phyloP scores from a whole-genome alignment of 2,113 vertebrate species.

The Mohoua ochrocephala region DNA sequence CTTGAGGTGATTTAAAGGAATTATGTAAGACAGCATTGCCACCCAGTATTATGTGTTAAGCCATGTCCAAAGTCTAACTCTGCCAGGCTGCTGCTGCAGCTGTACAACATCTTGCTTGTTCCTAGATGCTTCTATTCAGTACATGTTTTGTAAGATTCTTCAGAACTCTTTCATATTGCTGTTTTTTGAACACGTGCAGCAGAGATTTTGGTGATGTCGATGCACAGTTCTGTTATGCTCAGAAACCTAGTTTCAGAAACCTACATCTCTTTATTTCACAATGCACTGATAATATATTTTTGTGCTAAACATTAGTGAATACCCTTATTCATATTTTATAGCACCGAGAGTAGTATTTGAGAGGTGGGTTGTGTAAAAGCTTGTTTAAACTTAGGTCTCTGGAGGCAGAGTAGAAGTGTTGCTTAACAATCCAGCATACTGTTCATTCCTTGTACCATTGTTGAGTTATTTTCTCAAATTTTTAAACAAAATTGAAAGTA shows the following conservation, averaged over 20 bases:
- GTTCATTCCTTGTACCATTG: constrained; percentile 38
- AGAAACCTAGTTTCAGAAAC: neutral
- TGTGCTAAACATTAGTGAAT: constrained; percentile 12
- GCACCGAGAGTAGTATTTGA: neutral
- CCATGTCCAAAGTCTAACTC: neutral
- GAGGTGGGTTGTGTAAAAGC: constrained; percentile 15
- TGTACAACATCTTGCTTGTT: neutral
- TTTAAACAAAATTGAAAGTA: constrained; percentile 46
- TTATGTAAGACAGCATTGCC: neutral
- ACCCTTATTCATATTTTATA: constrained; percentile 38
- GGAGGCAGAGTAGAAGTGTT: constrained; percentile 37
- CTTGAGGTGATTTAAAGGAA: neutral
- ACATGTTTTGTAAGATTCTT: neutral
- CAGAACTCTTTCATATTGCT: neutral
- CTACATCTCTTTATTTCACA: neutral
- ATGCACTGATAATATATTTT: neutral
- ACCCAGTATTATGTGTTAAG: neutral
- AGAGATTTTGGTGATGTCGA: neutral
- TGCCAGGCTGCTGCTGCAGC: neutral
- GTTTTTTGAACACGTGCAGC: neutral
- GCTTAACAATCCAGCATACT: constrained; percentile 21
- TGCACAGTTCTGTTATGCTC: neutral
- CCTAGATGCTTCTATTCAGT: neutral
- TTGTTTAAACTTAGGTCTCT: constrained; percentile 48
- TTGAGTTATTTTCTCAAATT: constrained; percentile 36